Evolutionary conservation across 2,888 invertebrate species (phyloP), one percentile per base, ranked within the genome.

Genomic region (Brachypterus glaber): DNA sequence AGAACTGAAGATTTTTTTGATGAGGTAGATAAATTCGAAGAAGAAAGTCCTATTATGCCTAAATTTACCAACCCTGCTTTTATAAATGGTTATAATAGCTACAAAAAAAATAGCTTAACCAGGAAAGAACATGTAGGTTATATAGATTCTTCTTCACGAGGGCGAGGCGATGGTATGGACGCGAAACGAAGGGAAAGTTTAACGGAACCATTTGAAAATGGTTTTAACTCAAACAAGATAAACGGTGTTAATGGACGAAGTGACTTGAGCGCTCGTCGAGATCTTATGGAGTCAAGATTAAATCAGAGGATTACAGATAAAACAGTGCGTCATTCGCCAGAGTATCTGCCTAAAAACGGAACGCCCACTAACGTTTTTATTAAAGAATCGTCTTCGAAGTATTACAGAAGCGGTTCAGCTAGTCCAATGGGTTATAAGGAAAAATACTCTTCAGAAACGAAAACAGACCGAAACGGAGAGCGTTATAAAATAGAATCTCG

Each of bases 261-360:
- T 32, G 79, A 82, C 54, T 58, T 86, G 39, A 82, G 84, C 53
- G 79, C 82, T 17, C 68, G 86, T 34, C 70, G 86, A 11, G 80
- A 84, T 43, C 71, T 82, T 25, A 66, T 87, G 11, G 85, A 87
- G 59, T 85, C 85, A 1, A 71, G 85, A 41, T 74, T 86, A 32
- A 76, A 81, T 40, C 70, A 82, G 31, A 68, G 66, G 48, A 63
- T 61, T 16, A 67, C 61, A 17, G 71, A 70, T 24, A 62, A 61
- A 38, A 41, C 47, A 3, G 43, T 46, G 21, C 64, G 67, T 27
- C 64, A 63, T 36, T 71, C 50, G 50, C 71, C 44, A 54, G 70
- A 57, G 66, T 68, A 55, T 50, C 33, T 41, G 9, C 46, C 41
- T 17, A 45, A 45, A 14, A 15, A 43, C 2, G 12, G 27, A 11